These are phyloP conservation scores for Caranx melampygus DNA, from an alignment of 2,113 vertebrate genomes.

Conservation along the genomic window DNA sequence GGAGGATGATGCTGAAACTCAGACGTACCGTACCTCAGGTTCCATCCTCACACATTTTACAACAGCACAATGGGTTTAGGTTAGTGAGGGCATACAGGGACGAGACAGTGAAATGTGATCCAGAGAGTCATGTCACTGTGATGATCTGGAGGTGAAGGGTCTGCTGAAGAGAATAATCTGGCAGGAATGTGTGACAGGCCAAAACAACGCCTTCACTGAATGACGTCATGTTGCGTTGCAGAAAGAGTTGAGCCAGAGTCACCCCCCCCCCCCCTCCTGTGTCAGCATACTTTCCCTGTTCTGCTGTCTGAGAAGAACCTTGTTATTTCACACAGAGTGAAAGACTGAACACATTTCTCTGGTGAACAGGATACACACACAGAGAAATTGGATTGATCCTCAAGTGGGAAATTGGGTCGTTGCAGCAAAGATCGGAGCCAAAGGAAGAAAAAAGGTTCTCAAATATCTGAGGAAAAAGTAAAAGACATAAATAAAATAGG, in stretches of 20 bases:
- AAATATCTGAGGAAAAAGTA: not conserved
- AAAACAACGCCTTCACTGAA: not conserved
- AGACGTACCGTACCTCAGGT: not conserved
- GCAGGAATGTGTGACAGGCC: not conserved
- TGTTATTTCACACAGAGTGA: not conserved
- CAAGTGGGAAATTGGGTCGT: slow-evolving; percentile 7
- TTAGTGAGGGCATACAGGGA: too few relatives aligned
- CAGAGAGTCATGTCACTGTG: not conserved
- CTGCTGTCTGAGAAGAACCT: not conserved
- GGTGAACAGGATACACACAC: slow-evolving; percentile 9
- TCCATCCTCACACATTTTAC: not conserved
- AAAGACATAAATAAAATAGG: slow-evolving; percentile 10
- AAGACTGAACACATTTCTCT: not conserved
- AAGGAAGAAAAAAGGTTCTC: not conserved
- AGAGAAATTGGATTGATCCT: not conserved
- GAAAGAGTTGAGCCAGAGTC: not conserved
- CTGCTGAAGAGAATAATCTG: not conserved
- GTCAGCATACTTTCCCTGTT: not conserved
- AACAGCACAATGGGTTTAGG: too few relatives aligned
- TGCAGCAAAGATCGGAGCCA: slow-evolving; percentile 2
- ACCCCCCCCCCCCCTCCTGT: too few relatives aligned
- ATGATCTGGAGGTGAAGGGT: not conserved
- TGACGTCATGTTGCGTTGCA: not conserved
- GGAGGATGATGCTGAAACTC: not conserved
- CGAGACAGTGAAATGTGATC: not conserved